Percentiles rank a stretch among this genome's conserved stretches.
These are phyloP conservation scores for Drosophila phalerata DNA, from an alignment of 2,888 invertebrate species.

Conservation along the genomic window DNA sequence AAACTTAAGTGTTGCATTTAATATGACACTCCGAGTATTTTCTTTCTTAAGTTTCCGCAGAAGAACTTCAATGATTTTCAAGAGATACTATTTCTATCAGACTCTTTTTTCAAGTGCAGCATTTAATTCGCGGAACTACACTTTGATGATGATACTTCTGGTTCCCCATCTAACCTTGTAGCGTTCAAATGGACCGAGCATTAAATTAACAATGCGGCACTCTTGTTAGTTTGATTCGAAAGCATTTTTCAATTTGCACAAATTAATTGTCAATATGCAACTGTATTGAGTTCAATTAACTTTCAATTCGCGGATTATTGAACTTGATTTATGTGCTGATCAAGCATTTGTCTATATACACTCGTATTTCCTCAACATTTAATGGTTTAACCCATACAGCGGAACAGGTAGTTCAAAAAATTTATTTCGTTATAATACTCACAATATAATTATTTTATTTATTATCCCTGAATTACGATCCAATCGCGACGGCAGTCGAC, in stretches of 20 bases:
- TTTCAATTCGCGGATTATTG: conserved; percentile 47
- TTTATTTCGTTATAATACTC: conserved; percentile 16
- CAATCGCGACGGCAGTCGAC: conserved; percentile 57
- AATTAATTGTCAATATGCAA: conserved; percentile 40
- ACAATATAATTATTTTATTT: background rate
- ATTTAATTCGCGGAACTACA: conserved; percentile 55
- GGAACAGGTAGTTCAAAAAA: conserved; percentile 6
- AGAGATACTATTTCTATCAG: conserved; percentile 4
- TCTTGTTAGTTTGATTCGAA: conserved; percentile 3
- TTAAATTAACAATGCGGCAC: conserved; percentile 9
- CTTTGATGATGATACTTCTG: conserved; percentile 22
- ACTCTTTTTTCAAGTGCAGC: background rate
- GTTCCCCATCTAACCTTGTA: conserved; percentile 32
- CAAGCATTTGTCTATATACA: conserved; percentile 25
- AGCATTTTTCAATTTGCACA: conserved; percentile 6
- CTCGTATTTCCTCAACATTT: conserved; percentile 20
- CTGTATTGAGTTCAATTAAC: conserved; percentile 70
- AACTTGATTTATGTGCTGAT: conserved; percentile 56
- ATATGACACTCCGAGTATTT: background rate
- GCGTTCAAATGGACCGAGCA: background rate
- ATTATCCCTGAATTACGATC: conserved; percentile 45
- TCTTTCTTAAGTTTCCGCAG: background rate
- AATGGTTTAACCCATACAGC: background rate
- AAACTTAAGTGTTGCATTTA: no score
- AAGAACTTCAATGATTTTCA: conserved; percentile 3